These are phyloP conservation scores for Maniola hyperantus DNA, from an alignment of 2,888 invertebrate genomes.

Conservation along the genomic window DNA sequence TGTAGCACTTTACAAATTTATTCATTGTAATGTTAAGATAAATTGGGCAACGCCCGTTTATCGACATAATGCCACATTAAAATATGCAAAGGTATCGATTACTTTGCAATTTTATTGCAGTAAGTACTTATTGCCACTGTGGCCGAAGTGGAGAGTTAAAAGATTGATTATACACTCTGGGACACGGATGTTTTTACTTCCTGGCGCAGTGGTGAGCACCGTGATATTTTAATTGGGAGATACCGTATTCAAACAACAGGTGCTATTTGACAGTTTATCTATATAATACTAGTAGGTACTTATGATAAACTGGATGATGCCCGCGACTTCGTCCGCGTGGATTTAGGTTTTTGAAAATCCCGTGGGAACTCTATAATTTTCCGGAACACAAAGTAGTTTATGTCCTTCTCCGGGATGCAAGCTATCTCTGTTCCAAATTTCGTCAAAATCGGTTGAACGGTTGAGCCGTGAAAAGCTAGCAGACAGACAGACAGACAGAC, in stretches of 20 bases:
- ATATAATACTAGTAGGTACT: too few relatives aligned
- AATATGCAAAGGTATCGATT: constrained; percentile 36
- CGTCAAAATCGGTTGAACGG: too few relatives aligned
- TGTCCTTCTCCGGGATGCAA: too few relatives aligned
- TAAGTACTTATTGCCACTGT: neutral
- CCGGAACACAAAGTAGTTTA: too few relatives aligned
- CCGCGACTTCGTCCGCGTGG: too few relatives aligned
- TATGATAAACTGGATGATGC: too few relatives aligned
- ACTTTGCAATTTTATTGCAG: constrained; percentile 15
- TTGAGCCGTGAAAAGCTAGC: too few relatives aligned
- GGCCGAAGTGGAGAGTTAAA: neutral
- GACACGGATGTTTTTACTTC: neutral
- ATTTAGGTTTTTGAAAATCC: too few relatives aligned
- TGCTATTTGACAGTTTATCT: neutral
- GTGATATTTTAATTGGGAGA: neutral
- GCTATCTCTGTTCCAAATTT: too few relatives aligned
- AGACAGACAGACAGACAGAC: too few relatives aligned
- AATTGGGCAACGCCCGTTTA: constrained; percentile 25
- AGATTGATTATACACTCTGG: neutral
- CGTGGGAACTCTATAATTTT: too few relatives aligned
- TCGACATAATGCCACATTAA: constrained; percentile 32
- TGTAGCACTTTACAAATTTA: constrained; percentile 29
- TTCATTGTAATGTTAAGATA: constrained; percentile 20
- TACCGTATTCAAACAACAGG: neutral
- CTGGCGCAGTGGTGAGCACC: neutral